Percentiles rank a stretch among this genome's conserved stretches.
phyloP scores from a whole-genome alignment of 2,888 invertebrate species.

The Petrolisthes manimaculis region DNA sequence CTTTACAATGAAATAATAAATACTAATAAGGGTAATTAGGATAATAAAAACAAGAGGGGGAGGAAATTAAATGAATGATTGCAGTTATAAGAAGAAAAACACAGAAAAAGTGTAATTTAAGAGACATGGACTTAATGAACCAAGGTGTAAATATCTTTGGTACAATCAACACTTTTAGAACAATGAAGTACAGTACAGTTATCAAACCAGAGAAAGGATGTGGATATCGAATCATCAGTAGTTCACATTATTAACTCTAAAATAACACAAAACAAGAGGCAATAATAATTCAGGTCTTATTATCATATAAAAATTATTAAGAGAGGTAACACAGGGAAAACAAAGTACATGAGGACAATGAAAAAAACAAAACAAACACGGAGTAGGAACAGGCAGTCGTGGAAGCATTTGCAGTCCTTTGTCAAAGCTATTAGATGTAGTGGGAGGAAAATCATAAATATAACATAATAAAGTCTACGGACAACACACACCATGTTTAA shows the following conservation, averaged over 20 bases:
- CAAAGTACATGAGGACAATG: not conserved
- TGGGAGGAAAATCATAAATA: not conserved
- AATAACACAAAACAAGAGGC: no score
- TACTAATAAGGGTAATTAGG: not conserved
- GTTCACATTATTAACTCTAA: no score
- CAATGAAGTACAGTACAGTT: no score
- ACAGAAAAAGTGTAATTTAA: no score
- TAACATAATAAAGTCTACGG: not conserved
- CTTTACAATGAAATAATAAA: not conserved
- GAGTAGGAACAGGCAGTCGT: not conserved
- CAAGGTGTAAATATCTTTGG: no score
- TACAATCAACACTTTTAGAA: no score
- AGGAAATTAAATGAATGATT: not conserved
- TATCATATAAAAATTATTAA: no score
- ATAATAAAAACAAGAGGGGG: not conserved
- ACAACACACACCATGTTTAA: not conserved
- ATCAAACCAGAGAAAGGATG: no score
- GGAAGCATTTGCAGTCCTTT: not conserved
- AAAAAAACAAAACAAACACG: not conserved
- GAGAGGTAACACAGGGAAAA: not conserved
- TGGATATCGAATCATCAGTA: no score
- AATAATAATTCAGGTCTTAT: no score
- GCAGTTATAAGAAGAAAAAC: not conserved
- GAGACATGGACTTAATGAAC: no score
- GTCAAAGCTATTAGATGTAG: not conserved